A percentile compares a stretch with the other conserved stretches of the same genome.
Conservation (phyloP, 2,888 invertebrate species). For the Cheilosia vernalis region DNA sequence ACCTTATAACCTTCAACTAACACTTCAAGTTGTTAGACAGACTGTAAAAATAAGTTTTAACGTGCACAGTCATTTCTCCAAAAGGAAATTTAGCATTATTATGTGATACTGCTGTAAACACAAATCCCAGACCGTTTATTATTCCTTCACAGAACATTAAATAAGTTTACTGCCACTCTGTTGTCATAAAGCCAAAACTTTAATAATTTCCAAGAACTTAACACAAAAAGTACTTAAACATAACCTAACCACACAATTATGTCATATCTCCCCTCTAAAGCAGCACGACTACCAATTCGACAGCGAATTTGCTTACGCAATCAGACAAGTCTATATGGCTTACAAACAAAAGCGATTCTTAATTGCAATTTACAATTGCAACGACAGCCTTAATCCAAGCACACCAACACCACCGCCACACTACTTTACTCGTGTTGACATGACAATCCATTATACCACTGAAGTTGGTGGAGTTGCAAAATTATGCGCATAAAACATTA, state of each 20-base stretch:
- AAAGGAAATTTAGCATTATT: background rate
- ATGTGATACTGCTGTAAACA: background rate
- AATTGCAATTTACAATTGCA: slow-evolving; percentile 30
- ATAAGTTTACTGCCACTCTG: slow-evolving; percentile 17
- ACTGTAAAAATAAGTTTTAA: background rate
- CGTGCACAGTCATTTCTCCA: slow-evolving; percentile 13
- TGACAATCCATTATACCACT: slow-evolving; percentile 62
- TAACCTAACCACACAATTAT: slow-evolving; percentile 20
- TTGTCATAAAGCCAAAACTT: background rate
- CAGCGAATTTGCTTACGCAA: slow-evolving; percentile 20
- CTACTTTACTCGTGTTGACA: slow-evolving; percentile 8
- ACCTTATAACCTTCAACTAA: background rate
- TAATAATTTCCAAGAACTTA: slow-evolving; percentile 19
- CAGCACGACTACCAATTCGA: background rate
- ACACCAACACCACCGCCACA: slow-evolving; percentile 19
- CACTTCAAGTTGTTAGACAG: background rate
- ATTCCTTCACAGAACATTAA: slow-evolving; percentile 27
- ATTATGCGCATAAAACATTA: slow-evolving; percentile 7
- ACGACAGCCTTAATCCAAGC: slow-evolving; percentile 18
- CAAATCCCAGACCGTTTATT: background rate
- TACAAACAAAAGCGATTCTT: slow-evolving; percentile 12
- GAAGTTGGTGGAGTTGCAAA: slow-evolving; percentile 11
- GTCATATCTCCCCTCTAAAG: slow-evolving; percentile 1
- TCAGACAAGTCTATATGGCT: slow-evolving; percentile 1
- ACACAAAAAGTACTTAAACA: background rate